phyloP scores from a whole-genome alignment of 2,797 vertebrate species.

The Artibeus lituratus region DNA sequence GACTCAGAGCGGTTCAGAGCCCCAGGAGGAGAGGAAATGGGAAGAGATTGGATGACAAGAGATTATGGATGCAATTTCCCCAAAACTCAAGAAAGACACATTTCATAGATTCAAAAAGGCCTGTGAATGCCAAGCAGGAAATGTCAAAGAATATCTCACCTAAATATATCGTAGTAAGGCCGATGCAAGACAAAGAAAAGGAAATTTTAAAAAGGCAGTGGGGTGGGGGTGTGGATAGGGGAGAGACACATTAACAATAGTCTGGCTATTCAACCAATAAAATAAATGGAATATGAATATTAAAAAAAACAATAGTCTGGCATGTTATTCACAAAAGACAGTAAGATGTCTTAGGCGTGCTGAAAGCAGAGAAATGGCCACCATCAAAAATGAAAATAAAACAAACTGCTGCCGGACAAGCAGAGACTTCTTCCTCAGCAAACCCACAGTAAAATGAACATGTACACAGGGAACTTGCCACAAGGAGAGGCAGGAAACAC shows the following conservation, averaged over 20 bases:
- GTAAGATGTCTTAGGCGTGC: neutral
- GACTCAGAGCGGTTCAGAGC: neutral
- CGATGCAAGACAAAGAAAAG: neutral
- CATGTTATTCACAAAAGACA: neutral
- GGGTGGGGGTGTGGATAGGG: no score
- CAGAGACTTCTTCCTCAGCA: neutral
- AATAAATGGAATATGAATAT: no score
- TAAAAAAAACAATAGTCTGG: no score
- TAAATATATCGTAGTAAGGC: neutral
- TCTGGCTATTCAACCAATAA: no score
- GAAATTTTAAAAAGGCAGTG: neutral
- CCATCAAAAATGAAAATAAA: neutral
- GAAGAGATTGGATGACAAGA: neutral
- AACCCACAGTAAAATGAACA: neutral
- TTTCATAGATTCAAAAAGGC: neutral
- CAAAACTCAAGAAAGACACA: neutral
- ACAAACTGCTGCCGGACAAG: neutral
- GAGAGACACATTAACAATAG: neutral
- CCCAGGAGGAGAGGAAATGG: neutral
- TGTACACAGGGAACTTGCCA: neutral
- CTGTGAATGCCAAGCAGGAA: neutral
- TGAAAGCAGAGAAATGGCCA: neutral
- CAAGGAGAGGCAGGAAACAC: neutral
- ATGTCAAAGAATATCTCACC: neutral
- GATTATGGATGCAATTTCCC: neutral